Evolutionary conservation across 2,797 vertebrate species (phyloP), one percentile per base, ranked within the genome.

Genomic region (Intellagama lesueurii): DNA sequence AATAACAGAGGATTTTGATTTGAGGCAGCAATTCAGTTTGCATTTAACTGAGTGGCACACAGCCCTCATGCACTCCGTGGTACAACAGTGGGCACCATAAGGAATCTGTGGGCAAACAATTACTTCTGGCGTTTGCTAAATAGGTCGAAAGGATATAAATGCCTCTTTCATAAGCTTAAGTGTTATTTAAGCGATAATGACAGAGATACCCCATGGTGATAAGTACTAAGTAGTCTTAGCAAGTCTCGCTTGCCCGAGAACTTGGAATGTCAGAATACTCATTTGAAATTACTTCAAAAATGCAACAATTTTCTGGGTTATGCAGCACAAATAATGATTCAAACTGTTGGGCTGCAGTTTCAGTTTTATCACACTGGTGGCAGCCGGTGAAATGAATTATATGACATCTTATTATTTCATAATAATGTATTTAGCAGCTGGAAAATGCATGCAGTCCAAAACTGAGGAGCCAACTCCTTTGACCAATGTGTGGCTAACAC

Each of bases 121-220:
- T 91, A 84, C 89, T 94, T 92, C 91, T 93, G 84, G 86, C 85
- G 92, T 28, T 87, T 91, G 78, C 32, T 91, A 83, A 95, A 94
- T 92, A 87, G 81, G 90, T 16, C 19, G 64, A 88, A 93, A 78
- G 69, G 64, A 76, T 91, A 80, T 89, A 92, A 94, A 94, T 91
- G 85, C 82, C 87, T 95, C 75, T 75, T 93, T 5, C 0, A 0
- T 81, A 90, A 85, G 44, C 89, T 91, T 66, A 88, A 94, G 85
- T 89, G 86, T 16, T 87, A 82, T 91, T 92, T 88, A 91, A 91
- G 83, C 68, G 47, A 91, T 88, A 95, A 93, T 95, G 95, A 92
- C 79, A 69, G 56, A 75, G 72, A 87, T 0, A 89, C 1, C 75
- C 30, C 64, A n/a, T 49, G 19, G 14, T 90, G 91, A 94, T 94